Percentiles rank a stretch among this genome's conserved stretches.
phyloP scores from a whole-genome alignment of 2,797 vertebrate genomes.

The Dipus sagitta region DNA sequence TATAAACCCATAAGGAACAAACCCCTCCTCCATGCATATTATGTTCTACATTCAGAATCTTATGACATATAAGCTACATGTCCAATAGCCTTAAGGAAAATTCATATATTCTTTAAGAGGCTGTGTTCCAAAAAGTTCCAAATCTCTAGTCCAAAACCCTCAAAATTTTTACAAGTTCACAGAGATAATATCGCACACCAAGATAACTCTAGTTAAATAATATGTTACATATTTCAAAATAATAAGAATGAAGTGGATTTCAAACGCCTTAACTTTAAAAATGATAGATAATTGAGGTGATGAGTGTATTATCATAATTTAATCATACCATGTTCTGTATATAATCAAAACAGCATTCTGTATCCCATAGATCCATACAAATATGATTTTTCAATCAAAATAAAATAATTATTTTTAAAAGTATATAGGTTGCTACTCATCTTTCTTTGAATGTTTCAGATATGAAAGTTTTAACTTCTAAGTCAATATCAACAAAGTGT shows the following conservation, averaged over 20 bases:
- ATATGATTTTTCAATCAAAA: background rate
- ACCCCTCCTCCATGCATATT: background rate
- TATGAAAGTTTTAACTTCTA: background rate
- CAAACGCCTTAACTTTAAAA: background rate
- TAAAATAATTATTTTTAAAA: background rate
- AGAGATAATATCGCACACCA: background rate
- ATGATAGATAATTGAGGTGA: background rate
- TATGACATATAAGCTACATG: background rate
- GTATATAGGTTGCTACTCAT: background rate
- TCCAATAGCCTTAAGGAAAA: background rate
- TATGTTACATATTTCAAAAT: background rate
- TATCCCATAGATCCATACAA: background rate
- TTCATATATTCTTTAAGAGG: background rate
- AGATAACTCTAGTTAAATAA: background rate
- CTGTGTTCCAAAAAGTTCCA: background rate
- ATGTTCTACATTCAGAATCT: background rate
- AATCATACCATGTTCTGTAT: background rate
- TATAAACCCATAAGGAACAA: background rate
- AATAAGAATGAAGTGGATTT: background rate
- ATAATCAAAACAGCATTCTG: background rate
- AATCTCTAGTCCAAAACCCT: background rate
- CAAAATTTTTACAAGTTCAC: background rate
- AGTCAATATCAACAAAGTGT: background rate
- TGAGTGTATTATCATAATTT: background rate
- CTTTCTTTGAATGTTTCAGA: background rate